phyloP scores from a whole-genome alignment of 2,113 vertebrate species.

The Lontra canadensis region DNA sequence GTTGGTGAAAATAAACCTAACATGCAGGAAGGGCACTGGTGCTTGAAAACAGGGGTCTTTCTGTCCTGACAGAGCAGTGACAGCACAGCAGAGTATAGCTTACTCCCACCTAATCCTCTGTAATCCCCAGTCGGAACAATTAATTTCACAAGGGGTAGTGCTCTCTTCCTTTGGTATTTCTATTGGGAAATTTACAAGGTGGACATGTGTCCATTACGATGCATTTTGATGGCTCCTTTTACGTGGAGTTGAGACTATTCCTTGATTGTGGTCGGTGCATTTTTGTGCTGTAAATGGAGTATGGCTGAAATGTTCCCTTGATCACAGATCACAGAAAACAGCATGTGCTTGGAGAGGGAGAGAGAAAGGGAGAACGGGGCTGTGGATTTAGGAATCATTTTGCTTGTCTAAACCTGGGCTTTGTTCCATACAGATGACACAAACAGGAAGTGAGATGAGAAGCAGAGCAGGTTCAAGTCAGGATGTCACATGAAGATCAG shows the following conservation, averaged over 20 bases:
- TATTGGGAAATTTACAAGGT: conserved; percentile 5
- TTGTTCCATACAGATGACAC: background rate
- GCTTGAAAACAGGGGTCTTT: background rate
- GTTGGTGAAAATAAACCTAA: background rate
- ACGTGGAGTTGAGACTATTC: background rate
- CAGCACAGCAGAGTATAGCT: background rate
- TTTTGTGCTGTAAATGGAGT: background rate
- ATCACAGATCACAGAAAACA: background rate
- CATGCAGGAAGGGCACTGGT: background rate
- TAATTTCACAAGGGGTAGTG: background rate
- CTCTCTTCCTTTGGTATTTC: conserved; percentile 19
- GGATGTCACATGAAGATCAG: background rate
- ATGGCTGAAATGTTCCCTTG: background rate
- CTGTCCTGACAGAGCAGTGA: background rate
- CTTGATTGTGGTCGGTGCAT: background rate
- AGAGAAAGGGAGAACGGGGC: background rate
- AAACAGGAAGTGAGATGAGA: background rate
- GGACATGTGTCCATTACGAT: background rate
- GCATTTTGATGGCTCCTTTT: conserved; percentile 32
- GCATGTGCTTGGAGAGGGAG: background rate
- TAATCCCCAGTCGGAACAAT: background rate
- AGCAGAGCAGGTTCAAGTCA: background rate
- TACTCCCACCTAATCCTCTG: background rate
- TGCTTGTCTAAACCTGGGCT: background rate
- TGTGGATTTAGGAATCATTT: background rate